These are phyloP conservation scores for Poeciliopsis gracilis DNA, from an alignment of 2,797 vertebrate genomes.

Conservation along the genomic window DNA sequence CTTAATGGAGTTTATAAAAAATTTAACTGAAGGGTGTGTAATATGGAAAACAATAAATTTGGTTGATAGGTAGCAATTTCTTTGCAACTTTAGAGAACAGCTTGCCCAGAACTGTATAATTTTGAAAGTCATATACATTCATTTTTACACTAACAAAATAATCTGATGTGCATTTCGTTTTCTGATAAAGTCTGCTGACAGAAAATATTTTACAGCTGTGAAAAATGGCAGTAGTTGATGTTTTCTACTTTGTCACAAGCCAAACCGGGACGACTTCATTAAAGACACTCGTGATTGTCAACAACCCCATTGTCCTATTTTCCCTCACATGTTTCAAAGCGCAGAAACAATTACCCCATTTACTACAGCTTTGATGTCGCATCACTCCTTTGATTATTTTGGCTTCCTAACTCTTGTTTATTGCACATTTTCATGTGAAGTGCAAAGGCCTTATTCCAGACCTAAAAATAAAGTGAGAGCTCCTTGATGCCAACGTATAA, in stretches of 20 bases:
- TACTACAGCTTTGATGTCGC: conserved; percentile 10
- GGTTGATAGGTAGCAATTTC: neutral
- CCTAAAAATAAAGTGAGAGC: conserved; percentile 34
- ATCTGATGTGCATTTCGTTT: neutral
- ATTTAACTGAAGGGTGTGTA: neutral
- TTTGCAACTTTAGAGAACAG: neutral
- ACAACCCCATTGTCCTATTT: conserved; percentile 22
- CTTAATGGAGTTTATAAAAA: neutral
- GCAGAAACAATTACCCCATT: conserved; percentile 18
- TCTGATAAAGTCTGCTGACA: neutral
- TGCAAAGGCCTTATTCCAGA: conserved; percentile 23
- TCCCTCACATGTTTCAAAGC: conserved; percentile 16
- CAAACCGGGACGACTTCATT: neutral
- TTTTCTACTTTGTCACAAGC: conserved; percentile 30
- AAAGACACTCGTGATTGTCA: conserved; percentile 19
- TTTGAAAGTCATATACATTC: neutral
- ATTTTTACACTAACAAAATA: neutral
- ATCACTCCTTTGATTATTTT: conserved; percentile 26
- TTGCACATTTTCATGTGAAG: conserved; percentile 3
- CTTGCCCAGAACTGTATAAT: neutral
- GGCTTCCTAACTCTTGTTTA: conserved; percentile 19
- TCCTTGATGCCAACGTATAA: conserved; percentile 37
- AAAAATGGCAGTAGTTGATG: conserved; percentile 3
- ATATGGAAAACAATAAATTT: neutral
- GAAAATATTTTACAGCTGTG: neutral